A percentile compares a stretch with the other conserved stretches of the same genome.
phyloP scores from a whole-genome alignment of 1,140 invertebrate species.

The Octopus sinensis region DNA sequence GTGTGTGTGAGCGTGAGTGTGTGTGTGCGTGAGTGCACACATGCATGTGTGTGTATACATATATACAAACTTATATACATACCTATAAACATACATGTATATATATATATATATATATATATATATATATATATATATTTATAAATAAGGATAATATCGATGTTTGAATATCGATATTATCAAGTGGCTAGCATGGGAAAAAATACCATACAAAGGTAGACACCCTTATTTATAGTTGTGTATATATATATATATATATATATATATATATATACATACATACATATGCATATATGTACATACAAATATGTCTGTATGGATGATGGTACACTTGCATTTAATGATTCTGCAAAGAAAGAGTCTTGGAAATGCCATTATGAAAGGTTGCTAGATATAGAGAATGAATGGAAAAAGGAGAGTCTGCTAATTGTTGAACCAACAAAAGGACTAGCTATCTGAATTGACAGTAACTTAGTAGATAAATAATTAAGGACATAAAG shows the following conservation, averaged over 20 bases:
- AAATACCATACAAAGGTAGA: neutral
- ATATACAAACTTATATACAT: neutral
- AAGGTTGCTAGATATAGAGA: too few species aligned
- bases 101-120: neutral
- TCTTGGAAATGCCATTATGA: too few species aligned
- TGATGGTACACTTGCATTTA: too few species aligned
- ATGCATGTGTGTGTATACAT: neutral
- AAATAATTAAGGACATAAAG: too few species aligned
- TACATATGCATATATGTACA: neutral
- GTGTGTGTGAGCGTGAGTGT: neutral
- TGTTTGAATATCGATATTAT: neutral
- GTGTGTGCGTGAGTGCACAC: neutral
- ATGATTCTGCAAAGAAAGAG: too few species aligned
- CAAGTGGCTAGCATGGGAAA: neutral
- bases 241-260: neutral
- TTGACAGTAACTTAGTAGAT: too few species aligned
- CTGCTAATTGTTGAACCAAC: too few species aligned
- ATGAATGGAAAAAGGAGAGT: too few species aligned
- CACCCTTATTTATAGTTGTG: neutral
- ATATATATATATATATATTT: conserved; percentile 1
- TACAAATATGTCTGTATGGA: neutral
- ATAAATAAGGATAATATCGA: neutral
- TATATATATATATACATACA: neutral
- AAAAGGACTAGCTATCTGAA: too few species aligned
- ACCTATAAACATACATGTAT: neutral